Evolutionary conservation across 2,113 vertebrate genomes (phyloP).

Genomic region (Sisor rabdophorus): DNA sequence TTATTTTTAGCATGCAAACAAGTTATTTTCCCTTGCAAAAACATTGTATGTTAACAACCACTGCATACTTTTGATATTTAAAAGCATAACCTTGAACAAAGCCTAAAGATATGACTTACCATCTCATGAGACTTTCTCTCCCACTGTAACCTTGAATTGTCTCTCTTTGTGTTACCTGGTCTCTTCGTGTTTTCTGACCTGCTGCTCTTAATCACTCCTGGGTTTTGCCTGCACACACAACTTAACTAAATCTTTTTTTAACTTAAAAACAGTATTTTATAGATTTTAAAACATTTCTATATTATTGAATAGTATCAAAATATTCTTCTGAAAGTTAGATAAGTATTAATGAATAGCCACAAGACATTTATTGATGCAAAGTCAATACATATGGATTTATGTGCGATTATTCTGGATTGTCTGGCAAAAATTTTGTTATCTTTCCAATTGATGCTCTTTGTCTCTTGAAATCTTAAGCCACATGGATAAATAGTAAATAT

Average conservation of each 20-base stretch:
- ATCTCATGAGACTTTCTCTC: neutral
- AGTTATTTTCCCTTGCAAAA: neutral
- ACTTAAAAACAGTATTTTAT: neutral
- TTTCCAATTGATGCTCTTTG: conserved; percentile 46
- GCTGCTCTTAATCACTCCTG: neutral
- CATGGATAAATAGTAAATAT: conserved; percentile 45
- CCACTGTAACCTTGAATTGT: neutral
- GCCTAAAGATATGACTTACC: neutral
- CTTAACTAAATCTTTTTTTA: neutral
- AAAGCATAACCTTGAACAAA: conserved; percentile 23
- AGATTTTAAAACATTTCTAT: too few species aligned
- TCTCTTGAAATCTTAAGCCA: conserved; percentile 21
- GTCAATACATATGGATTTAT: conserved; percentile 2
- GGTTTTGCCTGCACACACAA: neutral
- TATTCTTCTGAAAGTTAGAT: neutral
- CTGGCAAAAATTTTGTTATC: conserved; percentile 23
- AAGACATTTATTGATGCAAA: neutral
- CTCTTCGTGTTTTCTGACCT: neutral
- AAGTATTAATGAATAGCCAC: neutral
- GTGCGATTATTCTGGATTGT: conserved; percentile 24
- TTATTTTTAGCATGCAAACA: neutral
- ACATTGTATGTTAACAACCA: neutral
- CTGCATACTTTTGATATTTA: neutral
- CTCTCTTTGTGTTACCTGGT: neutral
- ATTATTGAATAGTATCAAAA: neutral